Evolutionary conservation across 64 coral and sea anemone species (phyloP), one percentile per base, ranked within the genome.

Genomic region (Porites lutea): DNA sequence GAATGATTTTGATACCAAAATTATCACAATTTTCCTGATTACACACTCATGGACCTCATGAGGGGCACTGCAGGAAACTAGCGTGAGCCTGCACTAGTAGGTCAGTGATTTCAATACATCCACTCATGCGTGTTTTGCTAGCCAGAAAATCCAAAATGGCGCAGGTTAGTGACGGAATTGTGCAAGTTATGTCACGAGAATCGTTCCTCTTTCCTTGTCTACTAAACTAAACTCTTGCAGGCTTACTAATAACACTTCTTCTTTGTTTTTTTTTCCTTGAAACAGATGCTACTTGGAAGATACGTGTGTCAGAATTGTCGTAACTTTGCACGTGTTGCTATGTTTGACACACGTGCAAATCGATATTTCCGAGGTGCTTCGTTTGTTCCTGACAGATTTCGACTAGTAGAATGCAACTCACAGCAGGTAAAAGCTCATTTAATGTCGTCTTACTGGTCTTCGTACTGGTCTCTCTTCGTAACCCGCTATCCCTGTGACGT

Each of bases 221-320:
- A 21, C 37, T 37, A 19, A 48, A 19, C 19, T 18, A 73, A 19
- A 20, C 53, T 66, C 14, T 57, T 49, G 10, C 11, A 44, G 37
- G 13, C 18, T 0, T 63, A 12, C 0, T 21, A 75, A 76, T 6
- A 5, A 23, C 44, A 4, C 48, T 16, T 11, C 13, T 44, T 21
- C 61, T 27, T 4, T 3, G 18, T 6, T 46, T 18, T 13, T 4
- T 75, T 70, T 93, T 75, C 45, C 45, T 46, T 16, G 15, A 53
- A 84, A 75, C 58, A 97, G 92, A 89, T 86, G 95, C 80, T 89
- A 18, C 47, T 97, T 15, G 93, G 92, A 57, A 87, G 88, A 66
- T 94, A 91, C 80, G 61, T 91, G 10, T 97, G 95, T 75, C 82
- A 87, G 65, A 97, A 78, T 72, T 97, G 95, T 90, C 82, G 92